A percentile compares a stretch with the other conserved stretches of the same genome.
phyloP scores from a whole-genome alignment of 2,797 vertebrate species.

The Cyclopterus lumpus region DNA sequence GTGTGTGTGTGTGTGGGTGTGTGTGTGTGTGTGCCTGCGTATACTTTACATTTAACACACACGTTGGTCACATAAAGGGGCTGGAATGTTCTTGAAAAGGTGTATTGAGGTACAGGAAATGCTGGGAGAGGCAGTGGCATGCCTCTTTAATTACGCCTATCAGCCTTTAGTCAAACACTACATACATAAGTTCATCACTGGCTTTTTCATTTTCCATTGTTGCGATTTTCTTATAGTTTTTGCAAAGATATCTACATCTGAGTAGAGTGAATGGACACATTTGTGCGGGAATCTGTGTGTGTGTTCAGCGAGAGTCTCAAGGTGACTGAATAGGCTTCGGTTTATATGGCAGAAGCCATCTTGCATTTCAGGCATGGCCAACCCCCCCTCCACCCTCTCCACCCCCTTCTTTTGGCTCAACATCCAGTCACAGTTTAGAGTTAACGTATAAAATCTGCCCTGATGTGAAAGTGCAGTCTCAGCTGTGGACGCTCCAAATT shows the following conservation, averaged over 20 bases:
- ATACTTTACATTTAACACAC: conserved; percentile 37
- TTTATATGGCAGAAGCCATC: conserved; percentile 27
- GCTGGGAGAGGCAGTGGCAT: conserved; percentile 67
- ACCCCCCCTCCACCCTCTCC: conserved; percentile 7
- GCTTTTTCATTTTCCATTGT: conserved; percentile 59
- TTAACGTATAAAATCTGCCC: conserved; percentile 22
- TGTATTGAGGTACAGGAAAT: conserved; percentile 72
- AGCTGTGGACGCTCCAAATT: conserved; percentile 9
- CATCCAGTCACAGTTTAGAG: background rate
- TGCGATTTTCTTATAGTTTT: conserved; percentile 31
- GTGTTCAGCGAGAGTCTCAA: conserved; percentile 27
- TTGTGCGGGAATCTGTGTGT: conserved; percentile 15
- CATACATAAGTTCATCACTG: conserved; percentile 59
- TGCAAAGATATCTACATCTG: conserved; percentile 3
- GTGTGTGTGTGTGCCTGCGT: conserved; percentile 24
- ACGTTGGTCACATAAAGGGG: conserved; percentile 49
- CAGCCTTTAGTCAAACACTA: conserved; percentile 48
- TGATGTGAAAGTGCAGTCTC: conserved; percentile 33
- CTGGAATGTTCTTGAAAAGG: conserved; percentile 71
- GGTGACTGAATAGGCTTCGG: conserved; percentile 35
- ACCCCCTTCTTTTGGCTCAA: conserved; percentile 34
- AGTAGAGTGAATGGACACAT: conserved; percentile 10
- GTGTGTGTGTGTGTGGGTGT: conserved; percentile 24
- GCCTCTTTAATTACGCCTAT: conserved; percentile 75
- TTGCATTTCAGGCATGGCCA: conserved; percentile 46